These are phyloP conservation scores for Poecile atricapillus DNA, from an alignment of 2,113 vertebrate species.

Conservation along the genomic window DNA sequence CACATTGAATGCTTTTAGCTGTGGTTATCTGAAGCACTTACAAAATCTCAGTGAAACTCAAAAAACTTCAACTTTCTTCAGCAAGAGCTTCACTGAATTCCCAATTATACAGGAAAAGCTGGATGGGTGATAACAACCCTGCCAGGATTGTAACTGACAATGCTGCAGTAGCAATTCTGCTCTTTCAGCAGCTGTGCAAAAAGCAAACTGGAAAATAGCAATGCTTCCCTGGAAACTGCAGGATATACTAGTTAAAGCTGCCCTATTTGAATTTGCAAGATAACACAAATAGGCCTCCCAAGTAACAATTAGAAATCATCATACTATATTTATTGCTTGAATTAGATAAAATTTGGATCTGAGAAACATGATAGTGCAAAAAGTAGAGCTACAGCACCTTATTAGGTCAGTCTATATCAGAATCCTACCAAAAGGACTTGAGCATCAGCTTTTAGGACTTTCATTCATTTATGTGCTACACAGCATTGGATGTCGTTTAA, in stretches of 20 bases:
- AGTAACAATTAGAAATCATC: not conserved
- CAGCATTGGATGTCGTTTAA: not conserved
- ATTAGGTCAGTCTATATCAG: not conserved
- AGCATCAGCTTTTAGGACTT: not conserved
- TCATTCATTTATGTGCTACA: not conserved
- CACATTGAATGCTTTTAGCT: not conserved
- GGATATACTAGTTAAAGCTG: not conserved
- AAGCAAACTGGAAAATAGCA: not conserved
- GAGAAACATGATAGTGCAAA: not conserved
- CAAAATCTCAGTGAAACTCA: not conserved
- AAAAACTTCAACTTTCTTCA: not conserved
- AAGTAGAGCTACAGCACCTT: not conserved
- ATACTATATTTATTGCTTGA: not conserved
- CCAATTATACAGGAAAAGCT: not conserved
- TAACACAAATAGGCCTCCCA: not conserved
- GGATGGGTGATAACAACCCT: not conserved
- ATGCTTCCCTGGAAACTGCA: not conserved
- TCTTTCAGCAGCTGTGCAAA: not conserved
- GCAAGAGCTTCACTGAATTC: not conserved
- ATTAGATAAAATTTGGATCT: not conserved
- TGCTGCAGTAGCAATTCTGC: not conserved
- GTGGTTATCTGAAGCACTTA: not conserved
- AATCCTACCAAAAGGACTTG: not conserved
- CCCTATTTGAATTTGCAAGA: not conserved
- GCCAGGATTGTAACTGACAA: not conserved